Percentiles rank a stretch among this genome's conserved stretches.
Conservation (phyloP, 2,888 invertebrate species). For the Zele albiditarsus region DNA sequence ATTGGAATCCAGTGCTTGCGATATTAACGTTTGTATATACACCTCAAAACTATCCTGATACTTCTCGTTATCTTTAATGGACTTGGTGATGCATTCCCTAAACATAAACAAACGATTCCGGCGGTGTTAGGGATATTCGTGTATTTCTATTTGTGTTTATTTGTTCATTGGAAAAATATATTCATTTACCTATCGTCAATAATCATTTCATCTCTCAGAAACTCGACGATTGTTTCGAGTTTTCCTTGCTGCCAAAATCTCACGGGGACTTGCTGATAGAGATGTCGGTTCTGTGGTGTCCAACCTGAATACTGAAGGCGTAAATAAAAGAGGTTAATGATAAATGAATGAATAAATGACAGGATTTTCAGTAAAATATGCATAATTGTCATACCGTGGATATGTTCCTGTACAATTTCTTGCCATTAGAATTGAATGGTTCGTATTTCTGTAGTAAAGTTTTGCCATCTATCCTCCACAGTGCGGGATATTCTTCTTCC, state of each 20-base stretch:
- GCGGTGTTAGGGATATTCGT: neutral
- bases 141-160: neutral
- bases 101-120: constrained; percentile 55
- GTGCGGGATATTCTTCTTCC: constrained; percentile 86
- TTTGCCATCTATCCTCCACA: constrained; percentile 94
- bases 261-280: constrained; percentile 86
- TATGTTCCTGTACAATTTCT: constrained; percentile 88
- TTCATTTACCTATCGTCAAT: constrained; percentile 76
- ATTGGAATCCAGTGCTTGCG: constrained; percentile 91
- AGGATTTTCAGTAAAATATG: neutral
- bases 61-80: constrained; percentile 83
- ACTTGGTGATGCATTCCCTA: constrained; percentile 82
- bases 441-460: constrained; percentile 88
- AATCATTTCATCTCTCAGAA: constrained; percentile 82
- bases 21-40: constrained; percentile 92
- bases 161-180: constrained; percentile 9
- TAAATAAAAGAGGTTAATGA: constrained; percentile 29
- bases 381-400: constrained; percentile 81
- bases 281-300: constrained; percentile 86
- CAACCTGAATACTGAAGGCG: constrained; percentile 85
- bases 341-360: constrained; percentile 6
- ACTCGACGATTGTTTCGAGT: constrained; percentile 86
- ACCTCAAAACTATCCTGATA: constrained; percentile 93
- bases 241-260: constrained; percentile 84
- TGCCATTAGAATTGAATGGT: constrained; percentile 87